A percentile compares a stretch with the other conserved stretches of the same genome.
These are phyloP conservation scores for Zygaena filipendulae DNA, from an alignment of 2,888 invertebrate genomes.

Conservation along the genomic window DNA sequence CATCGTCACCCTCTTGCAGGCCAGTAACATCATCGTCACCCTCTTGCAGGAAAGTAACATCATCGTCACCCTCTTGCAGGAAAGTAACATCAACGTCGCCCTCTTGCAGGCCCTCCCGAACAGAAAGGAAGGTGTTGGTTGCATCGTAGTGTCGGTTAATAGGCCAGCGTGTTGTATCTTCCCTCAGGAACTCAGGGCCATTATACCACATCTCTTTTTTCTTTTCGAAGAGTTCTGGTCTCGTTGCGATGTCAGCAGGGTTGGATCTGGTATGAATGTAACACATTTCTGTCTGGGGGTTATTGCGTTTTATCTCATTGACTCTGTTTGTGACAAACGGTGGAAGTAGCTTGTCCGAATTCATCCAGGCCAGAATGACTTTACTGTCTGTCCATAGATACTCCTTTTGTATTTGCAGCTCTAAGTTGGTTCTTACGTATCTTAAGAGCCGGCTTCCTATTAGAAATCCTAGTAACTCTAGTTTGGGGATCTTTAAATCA, in stretches of 20 bases:
- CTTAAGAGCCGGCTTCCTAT: constrained; percentile 3
- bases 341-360: constrained; percentile 5
- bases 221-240: constrained; percentile 4
- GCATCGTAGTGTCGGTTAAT: too few relatives aligned
- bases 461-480: constrained; percentile 5
- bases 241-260: constrained; percentile 10
- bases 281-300: not conserved
- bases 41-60: too few relatives aligned
- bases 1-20: too few relatives aligned
- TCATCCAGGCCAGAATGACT: constrained; percentile 5
- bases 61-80: too few relatives aligned
- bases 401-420: not conserved
- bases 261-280: constrained; percentile 4
- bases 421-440: not conserved
- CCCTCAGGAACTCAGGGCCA: constrained; percentile 8
- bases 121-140: too few relatives aligned
- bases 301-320: constrained; percentile 4
- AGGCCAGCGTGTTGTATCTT: not conserved
- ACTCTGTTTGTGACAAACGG: constrained; percentile 6
- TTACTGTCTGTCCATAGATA: constrained; percentile 7
- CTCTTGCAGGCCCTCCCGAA: too few relatives aligned
- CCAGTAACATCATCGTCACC: too few relatives aligned
- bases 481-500: constrained; percentile 1
- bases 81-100: too few relatives aligned
- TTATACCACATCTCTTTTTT: constrained; percentile 8